phyloP scores from a whole-genome alignment of 1,140 invertebrate genomes.

The Mamestra configurata region DNA sequence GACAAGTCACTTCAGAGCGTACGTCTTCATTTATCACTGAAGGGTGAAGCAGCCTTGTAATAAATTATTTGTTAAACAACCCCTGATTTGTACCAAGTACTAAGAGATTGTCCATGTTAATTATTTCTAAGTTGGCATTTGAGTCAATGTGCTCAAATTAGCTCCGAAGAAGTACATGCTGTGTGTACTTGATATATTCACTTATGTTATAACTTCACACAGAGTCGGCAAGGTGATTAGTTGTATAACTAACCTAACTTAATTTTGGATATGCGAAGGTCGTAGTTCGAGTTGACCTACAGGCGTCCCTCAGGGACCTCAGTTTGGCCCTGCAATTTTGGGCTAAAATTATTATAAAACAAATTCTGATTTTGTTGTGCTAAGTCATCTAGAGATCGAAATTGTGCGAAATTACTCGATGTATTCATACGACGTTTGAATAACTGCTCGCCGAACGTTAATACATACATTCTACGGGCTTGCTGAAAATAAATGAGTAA shows the following conservation, averaged over 20 bases:
- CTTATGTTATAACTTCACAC: neutral
- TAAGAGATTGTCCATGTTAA: constrained; percentile 21
- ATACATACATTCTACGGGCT: neutral
- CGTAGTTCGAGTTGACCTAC: neutral
- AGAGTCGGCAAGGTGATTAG: neutral
- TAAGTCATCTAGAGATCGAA: neutral
- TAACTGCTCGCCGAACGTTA: neutral
- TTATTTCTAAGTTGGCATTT: constrained; percentile 19
- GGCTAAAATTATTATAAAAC: neutral
- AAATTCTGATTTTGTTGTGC: neutral
- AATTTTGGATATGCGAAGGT: neutral
- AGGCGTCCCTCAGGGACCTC: constrained; percentile 1
- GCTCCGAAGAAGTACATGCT: neutral
- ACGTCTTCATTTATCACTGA: constrained; percentile 38
- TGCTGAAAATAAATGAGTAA: neutral
- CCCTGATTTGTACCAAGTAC: constrained; percentile 18
- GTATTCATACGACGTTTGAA: neutral
- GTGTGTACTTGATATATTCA: neutral
- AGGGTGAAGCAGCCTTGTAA: constrained; percentile 31
- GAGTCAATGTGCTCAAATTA: constrained; percentile 1
- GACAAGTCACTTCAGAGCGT: constrained; percentile 30
- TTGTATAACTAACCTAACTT: neutral
- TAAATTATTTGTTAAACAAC: constrained; percentile 44
- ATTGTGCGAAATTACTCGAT: neutral
- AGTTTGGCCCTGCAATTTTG: neutral